Evolutionary conservation across 2,797 vertebrate species (phyloP).

Genomic region (Otus scops): DNA sequence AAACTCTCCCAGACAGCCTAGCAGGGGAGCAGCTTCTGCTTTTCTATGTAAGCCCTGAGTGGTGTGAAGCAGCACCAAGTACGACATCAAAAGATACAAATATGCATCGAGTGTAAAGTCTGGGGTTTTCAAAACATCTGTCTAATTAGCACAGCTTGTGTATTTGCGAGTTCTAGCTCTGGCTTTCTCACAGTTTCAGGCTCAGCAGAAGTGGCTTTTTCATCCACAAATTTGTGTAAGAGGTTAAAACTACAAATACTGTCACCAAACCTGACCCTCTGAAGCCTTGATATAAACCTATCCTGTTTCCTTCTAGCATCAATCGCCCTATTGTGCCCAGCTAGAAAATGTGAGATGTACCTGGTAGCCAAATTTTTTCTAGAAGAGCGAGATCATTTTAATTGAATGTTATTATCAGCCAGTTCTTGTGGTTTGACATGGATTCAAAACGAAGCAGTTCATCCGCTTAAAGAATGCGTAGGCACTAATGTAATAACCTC

Average conservation of each 20-base stretch:
- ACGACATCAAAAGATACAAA: slow-evolving; percentile 37
- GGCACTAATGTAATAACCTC: slow-evolving; percentile 2
- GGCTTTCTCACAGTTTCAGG: neutral
- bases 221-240: neutral
- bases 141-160: slow-evolving; percentile 18
- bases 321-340: neutral
- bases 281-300: neutral
- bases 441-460: slow-evolving; percentile 38
- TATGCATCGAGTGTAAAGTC: neutral
- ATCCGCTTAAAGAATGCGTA: neutral
- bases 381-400: slow-evolving; percentile 9
- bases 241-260: neutral
- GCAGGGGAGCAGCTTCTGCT: slow-evolving; percentile 46
- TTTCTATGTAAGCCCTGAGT: neutral
- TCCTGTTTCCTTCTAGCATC: slow-evolving; percentile 5
- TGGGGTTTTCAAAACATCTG: slow-evolving; percentile 23
- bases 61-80: slow-evolving; percentile 36
- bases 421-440: slow-evolving; percentile 40
- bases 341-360: neutral
- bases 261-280: neutral
- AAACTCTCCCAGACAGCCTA: slow-evolving; percentile 30
- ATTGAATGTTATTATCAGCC: slow-evolving; percentile 43
- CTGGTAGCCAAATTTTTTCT: neutral
- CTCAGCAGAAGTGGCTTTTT: slow-evolving; percentile 21
- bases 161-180: neutral